Evolutionary conservation across 2,888 invertebrate genomes (phyloP).

Genomic region (Luffia ferchaultella): DNA sequence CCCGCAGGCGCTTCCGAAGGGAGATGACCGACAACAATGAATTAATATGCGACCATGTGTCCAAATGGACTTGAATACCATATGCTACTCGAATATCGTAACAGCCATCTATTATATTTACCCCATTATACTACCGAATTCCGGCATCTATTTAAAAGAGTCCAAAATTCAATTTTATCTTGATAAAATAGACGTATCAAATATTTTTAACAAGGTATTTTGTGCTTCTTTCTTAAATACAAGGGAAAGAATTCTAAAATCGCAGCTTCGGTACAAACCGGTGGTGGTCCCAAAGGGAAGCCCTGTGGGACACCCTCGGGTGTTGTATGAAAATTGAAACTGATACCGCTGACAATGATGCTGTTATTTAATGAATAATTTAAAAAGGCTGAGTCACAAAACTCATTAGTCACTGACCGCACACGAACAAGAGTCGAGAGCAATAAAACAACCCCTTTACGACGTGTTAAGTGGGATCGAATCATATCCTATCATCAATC

Average conservation of each 20-base stretch:
- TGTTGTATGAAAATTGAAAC: background rate
- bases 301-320: background rate
- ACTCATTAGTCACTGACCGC: slow-evolving; percentile 59
- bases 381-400: slow-evolving; percentile 43
- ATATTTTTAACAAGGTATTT: background rate
- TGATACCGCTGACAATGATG: background rate
- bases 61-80: slow-evolving; percentile 6
- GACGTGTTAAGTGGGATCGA: slow-evolving; percentile 61
- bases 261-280: no score
- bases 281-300: no score
- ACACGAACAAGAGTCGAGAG: slow-evolving; percentile 41
- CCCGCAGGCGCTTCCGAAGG: background rate
- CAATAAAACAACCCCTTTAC: slow-evolving; percentile 60
- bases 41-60: background rate
- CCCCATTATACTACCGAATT: background rate
- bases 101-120: slow-evolving; percentile 11
- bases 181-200: background rate
- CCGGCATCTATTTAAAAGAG: background rate
- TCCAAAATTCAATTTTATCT: background rate
- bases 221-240: background rate
- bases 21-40: background rate
- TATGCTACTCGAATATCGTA: slow-evolving; percentile 11
- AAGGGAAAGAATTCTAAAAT: background rate
- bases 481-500: slow-evolving; percentile 61
- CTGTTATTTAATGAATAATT: slow-evolving; percentile 17